Percentiles rank a stretch among this genome's conserved stretches.
Evolutionary conservation across 2,888 invertebrate genomes (phyloP).

Genomic region (Eueremaeus valkanovi): DNA sequence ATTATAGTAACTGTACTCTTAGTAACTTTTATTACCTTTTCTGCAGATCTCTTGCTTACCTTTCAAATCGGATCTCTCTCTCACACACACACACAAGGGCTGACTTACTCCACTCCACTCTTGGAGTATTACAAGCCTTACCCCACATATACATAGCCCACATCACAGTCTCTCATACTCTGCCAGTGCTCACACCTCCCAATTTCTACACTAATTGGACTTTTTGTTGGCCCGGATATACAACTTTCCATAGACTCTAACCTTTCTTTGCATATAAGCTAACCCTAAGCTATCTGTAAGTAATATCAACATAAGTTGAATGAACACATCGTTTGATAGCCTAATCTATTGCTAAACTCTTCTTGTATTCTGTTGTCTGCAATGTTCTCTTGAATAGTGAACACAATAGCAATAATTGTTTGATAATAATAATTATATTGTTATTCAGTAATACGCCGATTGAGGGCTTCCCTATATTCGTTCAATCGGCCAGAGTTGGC

Average conservation of each 20-base stretch:
- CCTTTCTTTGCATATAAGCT: not conserved
- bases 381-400: not conserved
- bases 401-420: not conserved
- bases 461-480: conserved; percentile 19
- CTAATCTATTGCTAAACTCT: not conserved
- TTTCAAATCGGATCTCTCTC: not conserved
- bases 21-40: conserved; percentile 27
- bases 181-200: conserved; percentile 31
- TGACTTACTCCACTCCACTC: too few species aligned
- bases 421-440: conserved; percentile 26
- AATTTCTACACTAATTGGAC: conserved; percentile 29
- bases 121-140: not conserved
- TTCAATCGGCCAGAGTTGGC: not conserved
- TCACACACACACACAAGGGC: too few species aligned
- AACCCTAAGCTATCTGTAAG: not conserved
- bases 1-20: conserved; percentile 27
- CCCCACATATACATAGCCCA: too few species aligned
- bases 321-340: conserved; percentile 10
- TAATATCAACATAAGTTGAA: not conserved
- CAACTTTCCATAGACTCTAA: conserved; percentile 20
- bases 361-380: not conserved
- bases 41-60: not conserved
- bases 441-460: conserved; percentile 26
- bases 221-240: conserved; percentile 29
- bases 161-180: not conserved